A percentile compares a stretch with the other conserved stretches of the same genome.
phyloP scores from a whole-genome alignment of 1,140 invertebrate genomes.

The Adoxophyes honmai region DNA sequence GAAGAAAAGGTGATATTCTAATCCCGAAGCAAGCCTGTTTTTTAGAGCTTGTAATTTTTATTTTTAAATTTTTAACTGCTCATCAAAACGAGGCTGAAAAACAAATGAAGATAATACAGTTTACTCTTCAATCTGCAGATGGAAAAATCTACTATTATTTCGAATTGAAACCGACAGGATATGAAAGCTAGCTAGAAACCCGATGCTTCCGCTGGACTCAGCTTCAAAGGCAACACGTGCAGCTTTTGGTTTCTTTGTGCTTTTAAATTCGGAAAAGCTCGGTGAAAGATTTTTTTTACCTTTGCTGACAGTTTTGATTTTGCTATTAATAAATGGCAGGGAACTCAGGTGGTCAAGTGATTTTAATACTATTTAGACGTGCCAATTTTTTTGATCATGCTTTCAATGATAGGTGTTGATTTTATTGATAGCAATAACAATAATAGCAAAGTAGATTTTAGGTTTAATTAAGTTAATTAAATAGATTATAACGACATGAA shows the following conservation, averaged over 20 bases:
- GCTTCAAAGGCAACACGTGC: slow-evolving; percentile 39
- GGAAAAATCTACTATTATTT: slow-evolving; percentile 26
- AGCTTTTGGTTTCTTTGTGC: slow-evolving; percentile 43
- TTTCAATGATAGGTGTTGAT: no score
- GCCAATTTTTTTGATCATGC: no score
- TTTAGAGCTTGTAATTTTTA: no score
- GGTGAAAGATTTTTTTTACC: slow-evolving; percentile 14
- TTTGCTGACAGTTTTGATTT: slow-evolving; percentile 13
- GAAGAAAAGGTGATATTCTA: no score
- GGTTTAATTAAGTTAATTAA: no score
- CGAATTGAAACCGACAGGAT: slow-evolving; percentile 34
- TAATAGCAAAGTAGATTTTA: no score
- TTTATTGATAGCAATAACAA: no score
- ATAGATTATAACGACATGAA: no score
- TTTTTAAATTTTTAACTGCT: no score
- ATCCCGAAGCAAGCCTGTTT: no score
- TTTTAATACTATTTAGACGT: neutral
- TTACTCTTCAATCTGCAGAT: neutral
- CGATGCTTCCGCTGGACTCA: slow-evolving; percentile 26
- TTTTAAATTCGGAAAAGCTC: slow-evolving; percentile 36
- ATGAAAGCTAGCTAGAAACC: slow-evolving; percentile 37
- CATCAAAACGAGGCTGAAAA: no score
- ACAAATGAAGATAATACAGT: no score
- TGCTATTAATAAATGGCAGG: neutral
- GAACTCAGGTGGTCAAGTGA: neutral